Evolutionary conservation across 2,113 vertebrate genomes (phyloP), one percentile per base, ranked within the genome.

Genomic region (Scolopax mira): DNA sequence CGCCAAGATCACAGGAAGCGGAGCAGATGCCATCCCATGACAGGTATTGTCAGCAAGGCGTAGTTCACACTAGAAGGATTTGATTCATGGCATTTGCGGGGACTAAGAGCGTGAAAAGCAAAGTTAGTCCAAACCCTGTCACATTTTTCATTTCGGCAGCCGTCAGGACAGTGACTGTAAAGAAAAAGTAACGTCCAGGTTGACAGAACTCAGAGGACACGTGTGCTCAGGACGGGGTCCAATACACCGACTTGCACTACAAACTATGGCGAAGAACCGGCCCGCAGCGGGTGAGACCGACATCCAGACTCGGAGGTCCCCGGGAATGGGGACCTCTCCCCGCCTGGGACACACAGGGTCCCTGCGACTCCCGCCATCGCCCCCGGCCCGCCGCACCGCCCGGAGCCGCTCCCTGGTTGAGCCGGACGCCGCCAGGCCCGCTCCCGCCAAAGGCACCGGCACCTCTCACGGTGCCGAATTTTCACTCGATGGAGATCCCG

Each of bases 251-350:
- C 27, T 10, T 10, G 27, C 27, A 6, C 37, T 25, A 28, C 58
- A 2, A 15, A 21, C 52, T 10, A 7, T 25, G n/a, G 42, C 65
- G 5, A 4, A 37, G 23, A 33, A 16, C 11, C 35, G 18, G 22
- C 31, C 27, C 48, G 3, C 57, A 4, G 70, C 18, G 11, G 21
- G 0, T 1, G 25, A 17, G 35, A 37, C 49, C 48, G 2, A 3
- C 54, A 10, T 5, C 27, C 7, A 11, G 24, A 1, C 22, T 7
- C 6, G 0, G 39, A 5, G 60, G 23, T 9, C 12, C 12, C 33
- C 33, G 31, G 37, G 23, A 11, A 8, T 25, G 11, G 17, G 2
- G 7, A 13, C 15, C 44, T 51, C 25, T 51, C 14, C 49, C 49
- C 25, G 49, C 49, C 48, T 3, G 13, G 6, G 24, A 39, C 24